These are phyloP conservation scores for Aplidium turbinatum DNA, from an alignment of 23 tunicate genomes.

Conservation along the genomic window DNA sequence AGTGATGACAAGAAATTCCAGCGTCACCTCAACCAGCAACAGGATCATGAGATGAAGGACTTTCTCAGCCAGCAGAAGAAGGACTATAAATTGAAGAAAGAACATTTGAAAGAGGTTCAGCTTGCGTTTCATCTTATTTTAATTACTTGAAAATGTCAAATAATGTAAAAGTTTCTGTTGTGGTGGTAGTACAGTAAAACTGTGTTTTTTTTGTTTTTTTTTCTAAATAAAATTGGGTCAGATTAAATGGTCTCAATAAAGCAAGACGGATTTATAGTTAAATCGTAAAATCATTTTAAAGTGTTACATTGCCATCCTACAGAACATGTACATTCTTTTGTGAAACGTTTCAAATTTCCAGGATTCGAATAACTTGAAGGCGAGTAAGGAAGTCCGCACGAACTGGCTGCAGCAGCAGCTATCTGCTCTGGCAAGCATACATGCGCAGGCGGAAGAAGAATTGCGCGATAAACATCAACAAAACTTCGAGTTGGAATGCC, in stretches of 20 bases:
- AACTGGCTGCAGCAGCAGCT: slow-evolving; percentile 77
- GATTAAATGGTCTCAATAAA: background rate
- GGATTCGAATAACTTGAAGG: slow-evolving; percentile 38
- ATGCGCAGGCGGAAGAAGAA: slow-evolving; percentile 63
- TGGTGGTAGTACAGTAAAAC: no score
- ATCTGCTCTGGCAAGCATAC: slow-evolving; percentile 51
- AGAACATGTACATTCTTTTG: no score
- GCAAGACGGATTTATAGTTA: background rate
- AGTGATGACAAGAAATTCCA: slow-evolving; percentile 81
- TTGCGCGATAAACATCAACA: slow-evolving; percentile 64
- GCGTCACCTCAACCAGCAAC: slow-evolving; percentile 71
- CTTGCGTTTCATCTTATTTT: no score
- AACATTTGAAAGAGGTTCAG: slow-evolving; percentile 92
- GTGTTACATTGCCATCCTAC: background rate
- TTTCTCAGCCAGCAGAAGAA: slow-evolving; percentile 70
- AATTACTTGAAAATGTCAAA: no score
- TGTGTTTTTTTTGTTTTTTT: background rate
- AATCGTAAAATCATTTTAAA: background rate
- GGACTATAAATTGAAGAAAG: slow-evolving; percentile 75
- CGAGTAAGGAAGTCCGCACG: slow-evolving; percentile 32
- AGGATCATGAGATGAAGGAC: slow-evolving; percentile 79
- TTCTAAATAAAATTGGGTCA: background rate
- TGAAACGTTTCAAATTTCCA: background rate
- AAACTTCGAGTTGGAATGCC: slow-evolving; percentile 64
- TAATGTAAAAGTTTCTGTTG: no score